These are phyloP conservation scores for Procambarus clarkii DNA, from an alignment of 1,140 invertebrate species.

Conservation along the genomic window DNA sequence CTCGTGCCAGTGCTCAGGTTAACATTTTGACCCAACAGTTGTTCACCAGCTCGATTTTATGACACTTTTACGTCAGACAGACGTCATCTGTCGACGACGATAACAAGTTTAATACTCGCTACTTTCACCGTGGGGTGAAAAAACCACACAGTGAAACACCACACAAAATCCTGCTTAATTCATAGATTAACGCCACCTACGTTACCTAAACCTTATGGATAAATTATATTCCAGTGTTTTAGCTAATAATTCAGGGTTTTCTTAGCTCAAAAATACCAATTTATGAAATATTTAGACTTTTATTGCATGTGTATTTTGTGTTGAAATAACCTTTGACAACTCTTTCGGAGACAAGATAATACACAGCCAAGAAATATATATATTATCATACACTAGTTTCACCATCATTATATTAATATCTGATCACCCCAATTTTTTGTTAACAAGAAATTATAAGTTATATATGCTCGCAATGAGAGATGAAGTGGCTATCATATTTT, in stretches of 20 bases:
- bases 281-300: background rate
- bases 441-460: too few relatives aligned
- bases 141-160: too few relatives aligned
- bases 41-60: background rate
- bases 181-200: background rate
- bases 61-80: slow-evolving; percentile 1
- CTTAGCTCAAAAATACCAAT: background rate
- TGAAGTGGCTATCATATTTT: too few relatives aligned
- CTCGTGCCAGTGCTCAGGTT: background rate
- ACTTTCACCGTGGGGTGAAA: slow-evolving; percentile 8
- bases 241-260: background rate
- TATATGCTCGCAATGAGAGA: too few relatives aligned
- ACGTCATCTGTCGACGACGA: background rate
- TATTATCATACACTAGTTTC: background rate
- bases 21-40: slow-evolving; percentile 13
- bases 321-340: background rate
- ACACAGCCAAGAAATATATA: background rate
- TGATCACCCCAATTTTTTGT: too few relatives aligned
- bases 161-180: background rate
- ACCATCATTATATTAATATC: too few relatives aligned
- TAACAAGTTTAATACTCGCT: slow-evolving; percentile 11
- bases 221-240: background rate
- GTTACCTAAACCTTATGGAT: background rate
- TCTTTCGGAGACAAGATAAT: background rate
- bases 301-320: background rate